A percentile compares a stretch with the other conserved stretches of the same genome.
Evolutionary conservation across 1,140 invertebrate species (phyloP).

Genomic region (Augochlora pura): DNA sequence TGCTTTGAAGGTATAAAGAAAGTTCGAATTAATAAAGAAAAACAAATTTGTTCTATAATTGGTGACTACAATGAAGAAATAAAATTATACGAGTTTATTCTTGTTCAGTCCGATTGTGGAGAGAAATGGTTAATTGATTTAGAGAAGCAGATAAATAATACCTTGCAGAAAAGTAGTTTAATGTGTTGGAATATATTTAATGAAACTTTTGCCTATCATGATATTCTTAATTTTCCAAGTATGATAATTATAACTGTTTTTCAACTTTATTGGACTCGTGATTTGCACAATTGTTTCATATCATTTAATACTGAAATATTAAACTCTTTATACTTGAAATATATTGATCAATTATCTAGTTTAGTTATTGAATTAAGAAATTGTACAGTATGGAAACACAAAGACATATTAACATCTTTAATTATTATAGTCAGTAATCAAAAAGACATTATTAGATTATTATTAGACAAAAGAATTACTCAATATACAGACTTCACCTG

Average conservation of each 20-base stretch:
- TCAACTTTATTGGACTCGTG: constrained; percentile 84
- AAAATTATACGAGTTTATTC: constrained; percentile 75
- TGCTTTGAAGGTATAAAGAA: constrained; percentile 81
- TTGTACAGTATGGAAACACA: constrained; percentile 80
- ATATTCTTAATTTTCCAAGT: constrained; percentile 59
- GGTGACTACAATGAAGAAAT: constrained; percentile 83
- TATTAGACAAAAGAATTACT: constrained; percentile 79
- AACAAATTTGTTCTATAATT: constrained; percentile 82
- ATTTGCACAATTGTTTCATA: constrained; percentile 78
- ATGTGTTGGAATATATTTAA: constrained; percentile 31
- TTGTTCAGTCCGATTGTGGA: constrained; percentile 78
- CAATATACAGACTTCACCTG: constrained; percentile 90
- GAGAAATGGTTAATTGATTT: constrained; percentile 85
- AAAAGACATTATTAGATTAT: constrained; percentile 81
- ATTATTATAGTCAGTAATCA: constrained; percentile 84
- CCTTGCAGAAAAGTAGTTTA: constrained; percentile 48
- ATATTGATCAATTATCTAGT: constrained; percentile 32
- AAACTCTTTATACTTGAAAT: constrained; percentile 44
- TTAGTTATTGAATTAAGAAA: constrained; percentile 73
- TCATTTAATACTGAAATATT: constrained; percentile 43
- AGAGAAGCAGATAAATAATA: constrained; percentile 54
- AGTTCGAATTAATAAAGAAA: constrained; percentile 74
- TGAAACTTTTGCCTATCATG: constrained; percentile 42
- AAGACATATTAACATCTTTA: constrained; percentile 81
- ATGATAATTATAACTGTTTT: constrained; percentile 84